Evolutionary conservation across 2,797 vertebrate genomes (phyloP), one percentile per base, ranked within the genome.

Genomic region (Artibeus jamaicensis): DNA sequence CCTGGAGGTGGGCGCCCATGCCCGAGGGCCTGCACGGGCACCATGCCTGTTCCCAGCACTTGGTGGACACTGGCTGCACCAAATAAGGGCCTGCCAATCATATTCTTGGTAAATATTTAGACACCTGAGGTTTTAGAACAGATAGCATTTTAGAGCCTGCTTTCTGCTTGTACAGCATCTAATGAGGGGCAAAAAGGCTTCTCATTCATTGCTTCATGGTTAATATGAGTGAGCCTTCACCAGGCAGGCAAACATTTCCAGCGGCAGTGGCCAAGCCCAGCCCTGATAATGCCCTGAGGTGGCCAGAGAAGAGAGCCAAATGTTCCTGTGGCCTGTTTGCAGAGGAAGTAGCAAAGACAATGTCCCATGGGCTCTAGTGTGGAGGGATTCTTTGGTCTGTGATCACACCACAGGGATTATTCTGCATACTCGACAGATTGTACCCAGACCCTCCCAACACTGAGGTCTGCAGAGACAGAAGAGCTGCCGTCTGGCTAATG

Each of bases 91-190:
- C 46, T 32, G 48, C 50, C 83, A 53, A 32, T 83, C 83, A 65
- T 34, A 57, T 9, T 77, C 22, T 55, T 9, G 3, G 70, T 68
- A 93, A 97, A 89, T 96, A 93, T 89, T 97, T 71, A 79, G 78
- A 95, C 48, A 68, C 53, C 57, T 59, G 74, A 96, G 71, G 74
- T 74, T 84, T 95, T 70, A 24, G 83, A 94, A 42, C 46, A 59
- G 74, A 91, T 95, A 92, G 62, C 46, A 57, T 77, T 86, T 93
- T 82, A 78, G 87, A 86, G 57, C 8, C 42, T 86, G 55, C n/a
- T 93, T 94, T 91, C 46, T 81, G 53, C 90, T 79, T 59, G 39
- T 14, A 50, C 2, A 5, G 34, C 39, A 32, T 84, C 90, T 89
- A 81, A 50, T 55, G 65, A 48, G 42, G 53, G 46, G 34, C 26